Evolutionary conservation across 2,113 vertebrate genomes (phyloP).

Genomic region (Narcine bancroftii): DNA sequence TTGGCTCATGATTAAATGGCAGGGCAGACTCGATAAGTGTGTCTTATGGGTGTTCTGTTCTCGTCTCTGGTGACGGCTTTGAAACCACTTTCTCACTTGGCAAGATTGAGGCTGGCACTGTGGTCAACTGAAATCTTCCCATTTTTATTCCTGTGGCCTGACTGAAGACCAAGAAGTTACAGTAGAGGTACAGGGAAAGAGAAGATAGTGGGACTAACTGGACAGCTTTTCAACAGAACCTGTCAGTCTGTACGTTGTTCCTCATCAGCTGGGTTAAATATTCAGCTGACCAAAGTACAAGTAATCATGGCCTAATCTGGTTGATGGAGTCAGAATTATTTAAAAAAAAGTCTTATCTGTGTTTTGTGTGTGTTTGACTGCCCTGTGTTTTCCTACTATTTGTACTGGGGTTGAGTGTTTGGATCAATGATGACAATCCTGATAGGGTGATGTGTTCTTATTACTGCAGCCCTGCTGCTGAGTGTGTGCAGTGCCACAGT

Average conservation of each 20-base stretch:
- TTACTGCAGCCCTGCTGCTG: too few species aligned
- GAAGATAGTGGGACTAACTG: neutral
- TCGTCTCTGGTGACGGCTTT: neutral
- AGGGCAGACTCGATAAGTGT: too few species aligned
- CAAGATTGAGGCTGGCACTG: neutral
- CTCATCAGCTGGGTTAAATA: neutral
- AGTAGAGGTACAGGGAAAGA: neutral
- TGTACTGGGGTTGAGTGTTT: neutral
- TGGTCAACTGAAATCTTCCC: neutral
- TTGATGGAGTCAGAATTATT: neutral
- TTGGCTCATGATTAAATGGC: too few species aligned
- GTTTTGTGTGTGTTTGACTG: neutral
- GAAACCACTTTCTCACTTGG: neutral
- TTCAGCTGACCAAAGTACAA: neutral
- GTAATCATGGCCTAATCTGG: neutral
- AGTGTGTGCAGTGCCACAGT: too few species aligned
- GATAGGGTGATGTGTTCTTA: too few species aligned
- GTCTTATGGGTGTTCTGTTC: neutral
- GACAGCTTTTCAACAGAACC: neutral
- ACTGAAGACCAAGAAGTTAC: neutral
- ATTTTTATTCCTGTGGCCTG: neutral
- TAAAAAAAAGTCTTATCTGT: conserved; percentile 16
- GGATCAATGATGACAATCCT: neutral
- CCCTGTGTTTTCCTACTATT: neutral
- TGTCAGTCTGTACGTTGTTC: neutral